Percentiles rank a stretch among this genome's conserved stretches.
Evolutionary conservation across 2,113 vertebrate genomes (phyloP).

Genomic region (Hemicordylus capensis): DNA sequence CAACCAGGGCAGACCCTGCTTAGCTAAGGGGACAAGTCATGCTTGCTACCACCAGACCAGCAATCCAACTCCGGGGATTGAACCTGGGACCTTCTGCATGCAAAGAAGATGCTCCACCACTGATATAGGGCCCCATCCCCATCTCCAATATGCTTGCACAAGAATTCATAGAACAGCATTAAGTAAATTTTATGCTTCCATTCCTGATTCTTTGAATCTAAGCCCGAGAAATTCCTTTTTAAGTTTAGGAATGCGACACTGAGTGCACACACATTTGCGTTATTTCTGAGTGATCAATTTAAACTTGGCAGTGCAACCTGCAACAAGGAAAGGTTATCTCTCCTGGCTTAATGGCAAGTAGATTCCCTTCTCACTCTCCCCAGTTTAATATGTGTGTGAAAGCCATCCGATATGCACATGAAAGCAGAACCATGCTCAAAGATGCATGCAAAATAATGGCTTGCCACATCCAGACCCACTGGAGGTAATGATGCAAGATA

Average conservation of each 20-base stretch:
- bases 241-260: neutral
- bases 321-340: neutral
- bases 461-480: rapidly evolving
- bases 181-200: neutral
- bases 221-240: neutral
- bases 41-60: too few species aligned
- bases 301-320: neutral
- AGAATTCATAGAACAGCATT: neutral
- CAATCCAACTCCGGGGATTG: too few species aligned
- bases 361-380: rapidly evolving
- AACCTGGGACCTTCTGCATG: too few species aligned
- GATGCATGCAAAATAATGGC: neutral
- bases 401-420: neutral
- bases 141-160: too few species aligned
- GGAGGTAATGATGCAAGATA: slow-evolving; percentile 2
- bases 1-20: too few species aligned
- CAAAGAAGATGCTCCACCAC: too few species aligned
- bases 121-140: too few species aligned
- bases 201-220: neutral
- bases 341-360: neutral
- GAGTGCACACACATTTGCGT: neutral
- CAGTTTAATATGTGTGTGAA: neutral
- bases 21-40: too few species aligned
- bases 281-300: neutral
- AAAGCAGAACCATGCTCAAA: slow-evolving; percentile 1